Percentiles rank a stretch among this genome's conserved stretches.
phyloP scores from a whole-genome alignment of 2,888 invertebrate species.

The Diadegma fenestrale region DNA sequence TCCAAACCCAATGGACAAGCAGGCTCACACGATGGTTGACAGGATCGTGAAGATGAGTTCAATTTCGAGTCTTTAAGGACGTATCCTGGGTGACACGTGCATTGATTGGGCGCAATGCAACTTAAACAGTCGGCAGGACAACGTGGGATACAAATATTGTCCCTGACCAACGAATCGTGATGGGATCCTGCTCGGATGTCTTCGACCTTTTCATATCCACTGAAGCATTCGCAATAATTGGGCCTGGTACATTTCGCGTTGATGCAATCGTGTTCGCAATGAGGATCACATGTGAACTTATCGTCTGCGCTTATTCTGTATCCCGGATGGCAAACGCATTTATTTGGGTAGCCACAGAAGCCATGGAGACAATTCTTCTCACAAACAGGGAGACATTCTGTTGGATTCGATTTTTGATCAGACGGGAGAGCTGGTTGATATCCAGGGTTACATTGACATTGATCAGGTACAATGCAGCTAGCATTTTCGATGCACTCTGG shows the following conservation, averaged over 20 bases:
- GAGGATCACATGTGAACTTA: conserved; percentile 62
- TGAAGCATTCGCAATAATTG: conserved; percentile 83
- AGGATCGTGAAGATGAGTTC: conserved; percentile 62
- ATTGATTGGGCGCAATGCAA: conserved; percentile 73
- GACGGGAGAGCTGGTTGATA: not conserved
- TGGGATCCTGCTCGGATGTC: not conserved
- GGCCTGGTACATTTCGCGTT: conserved; percentile 83
- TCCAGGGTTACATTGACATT: conserved; percentile 43
- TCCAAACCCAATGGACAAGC: conserved; percentile 86
- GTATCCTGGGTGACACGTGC: conserved; percentile 72
- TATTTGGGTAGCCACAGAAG: conserved; percentile 60
- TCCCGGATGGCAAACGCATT: conserved; percentile 63
- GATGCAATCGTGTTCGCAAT: conserved; percentile 80
- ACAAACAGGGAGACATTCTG: conserved; percentile 62
- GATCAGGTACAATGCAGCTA: conserved; percentile 46
- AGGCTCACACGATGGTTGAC: conserved; percentile 76
- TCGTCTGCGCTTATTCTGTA: conserved; percentile 41
- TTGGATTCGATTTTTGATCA: conserved; percentile 24
- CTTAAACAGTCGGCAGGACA: conserved; percentile 78
- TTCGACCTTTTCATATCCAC: conserved; percentile 67
- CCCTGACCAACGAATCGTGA: conserved; percentile 2
- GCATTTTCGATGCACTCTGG: conserved; percentile 33
- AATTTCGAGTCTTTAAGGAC: conserved; percentile 30
- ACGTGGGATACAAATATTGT: conserved; percentile 80
- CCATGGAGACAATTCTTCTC: conserved; percentile 55